These are phyloP conservation scores for Drosophila neonasuta DNA, from an alignment of 2,888 invertebrate species.

Conservation along the genomic window DNA sequence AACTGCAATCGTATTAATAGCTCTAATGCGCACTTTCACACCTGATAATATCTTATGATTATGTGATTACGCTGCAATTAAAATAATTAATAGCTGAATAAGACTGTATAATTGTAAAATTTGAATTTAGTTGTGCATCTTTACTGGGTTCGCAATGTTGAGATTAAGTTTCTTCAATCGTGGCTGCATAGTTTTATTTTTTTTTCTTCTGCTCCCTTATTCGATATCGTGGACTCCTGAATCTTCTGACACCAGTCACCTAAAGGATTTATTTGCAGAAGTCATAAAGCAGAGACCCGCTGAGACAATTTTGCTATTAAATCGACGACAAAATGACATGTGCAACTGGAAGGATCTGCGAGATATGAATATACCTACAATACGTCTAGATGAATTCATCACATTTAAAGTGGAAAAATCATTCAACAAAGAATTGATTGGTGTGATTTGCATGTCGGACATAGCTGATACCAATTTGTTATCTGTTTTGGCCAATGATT, in stretches of 20 bases:
- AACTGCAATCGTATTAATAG: neutral
- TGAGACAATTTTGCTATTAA: slow-evolving; percentile 21
- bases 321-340: neutral
- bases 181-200: neutral
- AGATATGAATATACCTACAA: neutral
- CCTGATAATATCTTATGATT: too few species aligned
- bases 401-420: neutral
- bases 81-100: neutral
- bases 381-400: slow-evolving; percentile 6
- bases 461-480: slow-evolving; percentile 10
- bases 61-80: neutral
- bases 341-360: slow-evolving; percentile 20
- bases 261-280: slow-evolving; percentile 20
- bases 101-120: neutral
- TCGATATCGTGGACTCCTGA: neutral
- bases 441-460: slow-evolving; percentile 35
- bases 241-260: neutral
- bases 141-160: slow-evolving; percentile 22
- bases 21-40: too few species aligned
- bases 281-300: neutral
- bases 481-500: slow-evolving; percentile 14
- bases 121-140: slow-evolving; percentile 5
- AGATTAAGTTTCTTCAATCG: too few species aligned
- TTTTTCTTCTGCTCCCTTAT: neutral
- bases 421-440: slow-evolving; percentile 14